A percentile compares a stretch with the other conserved stretches of the same genome.
These are phyloP conservation scores for Jordanella pulchra DNA, from an alignment of 2,797 vertebrate genomes.

Conservation along the genomic window DNA sequence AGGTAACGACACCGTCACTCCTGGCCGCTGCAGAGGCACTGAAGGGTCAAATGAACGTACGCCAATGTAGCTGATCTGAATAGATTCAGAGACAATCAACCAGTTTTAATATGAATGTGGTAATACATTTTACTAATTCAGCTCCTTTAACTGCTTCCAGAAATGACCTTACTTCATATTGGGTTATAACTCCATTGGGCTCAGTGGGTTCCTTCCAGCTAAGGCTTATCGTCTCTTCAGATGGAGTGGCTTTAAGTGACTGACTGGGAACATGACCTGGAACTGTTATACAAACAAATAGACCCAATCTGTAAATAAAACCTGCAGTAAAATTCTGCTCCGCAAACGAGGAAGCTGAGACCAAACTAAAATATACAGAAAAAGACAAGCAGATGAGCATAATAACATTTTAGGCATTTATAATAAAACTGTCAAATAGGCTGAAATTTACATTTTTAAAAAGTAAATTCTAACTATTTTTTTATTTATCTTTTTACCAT, in stretches of 20 bases:
- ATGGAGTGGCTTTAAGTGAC: conserved; percentile 92
- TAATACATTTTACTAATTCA: background rate
- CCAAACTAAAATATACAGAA: conserved; percentile 21
- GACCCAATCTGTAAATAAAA: conserved; percentile 20
- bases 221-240: conserved; percentile 95
- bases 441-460: background rate
- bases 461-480: background rate
- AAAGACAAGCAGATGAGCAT: background rate
- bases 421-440: background rate
- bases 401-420: background rate
- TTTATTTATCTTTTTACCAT: conserved; percentile 80
- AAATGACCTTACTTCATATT: conserved; percentile 78
- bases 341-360: background rate
- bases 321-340: conserved; percentile 4
- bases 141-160: background rate
- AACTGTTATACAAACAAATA: conserved; percentile 77
- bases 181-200: conserved; percentile 96
- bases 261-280: conserved; percentile 91
- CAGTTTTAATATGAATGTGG: background rate
- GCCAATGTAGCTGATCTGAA: conserved; percentile 92
- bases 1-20: conserved; percentile 87
- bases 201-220: conserved; percentile 97
- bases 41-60: conserved; percentile 95
- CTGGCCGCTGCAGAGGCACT: conserved; percentile 89
- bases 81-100: conserved; percentile 15